These are phyloP conservation scores for Chromoteleia sp. DNA, from an alignment of 2,888 invertebrate species.

Conservation along the genomic window DNA sequence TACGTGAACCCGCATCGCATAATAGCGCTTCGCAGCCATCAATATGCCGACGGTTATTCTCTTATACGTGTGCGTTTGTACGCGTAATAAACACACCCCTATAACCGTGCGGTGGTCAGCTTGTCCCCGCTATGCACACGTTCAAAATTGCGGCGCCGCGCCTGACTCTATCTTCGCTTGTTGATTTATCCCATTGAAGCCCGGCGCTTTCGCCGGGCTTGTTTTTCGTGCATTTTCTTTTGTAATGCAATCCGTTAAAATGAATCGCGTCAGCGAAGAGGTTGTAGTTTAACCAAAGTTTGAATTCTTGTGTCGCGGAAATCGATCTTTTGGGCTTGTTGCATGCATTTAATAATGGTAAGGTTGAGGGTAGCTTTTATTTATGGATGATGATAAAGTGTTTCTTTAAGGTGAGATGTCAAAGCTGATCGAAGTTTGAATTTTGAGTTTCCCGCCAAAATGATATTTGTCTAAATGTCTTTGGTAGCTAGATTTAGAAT, in stretches of 20 bases:
- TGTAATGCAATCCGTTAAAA: conserved; percentile 15
- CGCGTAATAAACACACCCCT: conserved; percentile 65
- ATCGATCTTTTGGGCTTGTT: no score
- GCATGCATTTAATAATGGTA: no score
- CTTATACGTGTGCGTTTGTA: conserved; percentile 42
- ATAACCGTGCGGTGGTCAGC: conserved; percentile 27
- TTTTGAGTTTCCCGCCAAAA: no score
- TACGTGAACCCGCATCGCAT: conserved; percentile 64
- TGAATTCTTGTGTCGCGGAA: no score
- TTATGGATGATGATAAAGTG: no score
- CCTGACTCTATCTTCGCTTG: conserved; percentile 48
- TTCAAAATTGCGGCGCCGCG: conserved; percentile 22
- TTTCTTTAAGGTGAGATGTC: no score
- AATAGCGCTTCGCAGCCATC: conserved; percentile 49
- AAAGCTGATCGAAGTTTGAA: no score
- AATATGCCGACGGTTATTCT: conserved; percentile 38
- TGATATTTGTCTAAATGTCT: no score
- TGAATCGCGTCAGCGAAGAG: neutral
- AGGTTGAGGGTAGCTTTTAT: no score
- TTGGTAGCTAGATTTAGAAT: no score
- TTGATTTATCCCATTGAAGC: conserved; percentile 52
- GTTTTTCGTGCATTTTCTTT: conserved; percentile 13
- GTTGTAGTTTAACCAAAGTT: neutral
- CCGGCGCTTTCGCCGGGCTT: conserved; percentile 17
- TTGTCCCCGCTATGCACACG: conserved; percentile 38